phyloP scores from a whole-genome alignment of 2,113 vertebrate genomes.

The mouse (Mus musculus) region DNA sequence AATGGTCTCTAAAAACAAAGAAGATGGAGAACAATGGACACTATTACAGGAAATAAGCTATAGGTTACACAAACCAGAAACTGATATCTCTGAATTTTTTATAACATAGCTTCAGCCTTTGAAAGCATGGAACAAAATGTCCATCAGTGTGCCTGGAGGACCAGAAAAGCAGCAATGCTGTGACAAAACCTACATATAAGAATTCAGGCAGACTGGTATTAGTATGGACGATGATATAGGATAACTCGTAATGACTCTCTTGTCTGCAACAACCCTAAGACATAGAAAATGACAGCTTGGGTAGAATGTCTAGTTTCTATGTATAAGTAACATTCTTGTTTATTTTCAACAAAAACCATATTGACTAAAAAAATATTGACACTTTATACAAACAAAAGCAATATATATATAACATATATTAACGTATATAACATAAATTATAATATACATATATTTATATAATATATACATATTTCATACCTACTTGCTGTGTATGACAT shows the following conservation, averaged over 20 bases:
- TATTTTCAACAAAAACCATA: background rate
- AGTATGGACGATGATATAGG: background rate
- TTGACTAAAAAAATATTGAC: background rate
- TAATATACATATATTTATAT: background rate
- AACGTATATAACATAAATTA: background rate
- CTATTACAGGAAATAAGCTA: background rate
- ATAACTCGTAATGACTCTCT: background rate
- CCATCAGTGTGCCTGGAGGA: constrained; percentile 42
- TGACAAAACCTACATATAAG: background rate
- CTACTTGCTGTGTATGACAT: background rate
- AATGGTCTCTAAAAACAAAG: background rate
- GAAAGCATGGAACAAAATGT: background rate
- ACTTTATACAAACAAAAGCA: background rate
- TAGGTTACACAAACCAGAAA: background rate
- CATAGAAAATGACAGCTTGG: background rate
- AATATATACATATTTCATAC: background rate
- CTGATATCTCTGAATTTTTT: background rate
- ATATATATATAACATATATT: background rate
- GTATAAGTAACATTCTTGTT: background rate
- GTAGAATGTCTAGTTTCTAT: rapidly evolving
- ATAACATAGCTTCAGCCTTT: background rate
- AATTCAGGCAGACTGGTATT: background rate
- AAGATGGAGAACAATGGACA: too few relatives aligned
- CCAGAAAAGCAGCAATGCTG: background rate
- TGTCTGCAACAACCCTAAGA: background rate